Evolutionary conservation across 2,888 invertebrate species (phyloP), one percentile per base, ranked within the genome.

Genomic region (Tethea ocularis): DNA sequence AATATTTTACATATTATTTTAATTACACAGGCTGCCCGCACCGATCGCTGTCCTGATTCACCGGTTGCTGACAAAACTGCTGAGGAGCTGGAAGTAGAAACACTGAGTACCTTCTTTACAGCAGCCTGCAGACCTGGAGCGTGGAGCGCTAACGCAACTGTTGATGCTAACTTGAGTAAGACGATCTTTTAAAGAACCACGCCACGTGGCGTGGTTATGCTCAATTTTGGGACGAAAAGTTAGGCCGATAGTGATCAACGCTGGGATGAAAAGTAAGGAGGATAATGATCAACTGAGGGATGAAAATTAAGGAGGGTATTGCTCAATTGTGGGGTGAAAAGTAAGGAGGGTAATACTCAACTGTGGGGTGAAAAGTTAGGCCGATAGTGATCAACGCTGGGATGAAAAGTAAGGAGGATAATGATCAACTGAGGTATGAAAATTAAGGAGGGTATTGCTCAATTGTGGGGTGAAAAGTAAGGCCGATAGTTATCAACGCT

Each of bases 101-200:
- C 94, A 2, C 88, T 96, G 0, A 91, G 89, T 56, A 75, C 82
- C 0, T 96, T 95, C 90, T 97, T 97, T 89, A 93, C 94, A 0
- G 87, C 91, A 0, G 95, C 95, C 62, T 97, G 97, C 85, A 93
- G 96, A 56, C 97, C 97, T 6, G 97, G 97, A 0, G 77, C 86
- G 0, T 96, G 96, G 96, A 94, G 94, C 4, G 74, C 89, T 22
- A 94, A 95, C 64, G 64, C 71, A 0, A 81, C 88, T 0, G 82
- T 94, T 0, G 95, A 96, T 72, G 78, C 81, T 13, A 71, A 78
- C 56, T 88, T 96, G 13, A 96, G 96, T 96, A 86, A 94, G 94
- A 72, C 10, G 10, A 15, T 17, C 2, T 8, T 8, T 52, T 38
- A 13, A n/a, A n/a, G n/a, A n/a, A n/a, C n/a, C n/a, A n/a, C n/a